phyloP scores from a whole-genome alignment of 2,113 vertebrate species.

The Catharus fuscescens region DNA sequence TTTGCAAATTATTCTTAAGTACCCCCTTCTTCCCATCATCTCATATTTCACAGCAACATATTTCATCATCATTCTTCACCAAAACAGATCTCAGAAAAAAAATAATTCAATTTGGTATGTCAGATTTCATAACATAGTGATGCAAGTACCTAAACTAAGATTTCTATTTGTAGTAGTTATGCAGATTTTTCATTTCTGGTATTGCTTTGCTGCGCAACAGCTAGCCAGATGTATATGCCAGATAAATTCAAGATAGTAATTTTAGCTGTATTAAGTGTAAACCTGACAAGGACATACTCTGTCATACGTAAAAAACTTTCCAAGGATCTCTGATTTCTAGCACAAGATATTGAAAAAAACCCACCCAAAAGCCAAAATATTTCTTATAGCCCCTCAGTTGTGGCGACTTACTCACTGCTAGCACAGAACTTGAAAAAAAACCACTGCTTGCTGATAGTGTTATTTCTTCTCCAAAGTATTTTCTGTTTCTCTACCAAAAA shows the following conservation, averaged over 20 bases:
- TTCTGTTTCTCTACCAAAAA: not conserved
- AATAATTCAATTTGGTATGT: not conserved
- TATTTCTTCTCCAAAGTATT: not conserved
- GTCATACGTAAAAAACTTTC: not conserved
- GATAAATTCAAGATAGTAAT: slow-evolving; percentile 1
- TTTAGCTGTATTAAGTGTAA: not conserved
- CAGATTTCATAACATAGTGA: not conserved
- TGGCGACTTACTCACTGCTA: not conserved
- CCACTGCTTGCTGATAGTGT: not conserved
- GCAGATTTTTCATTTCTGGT: not conserved
- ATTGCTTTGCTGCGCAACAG: not conserved
- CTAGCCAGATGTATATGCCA: not conserved
- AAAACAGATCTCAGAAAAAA: not conserved
- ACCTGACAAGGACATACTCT: not conserved
- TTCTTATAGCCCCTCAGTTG: not conserved
- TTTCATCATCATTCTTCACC: not conserved
- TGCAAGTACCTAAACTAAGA: not conserved
- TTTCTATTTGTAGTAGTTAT: not conserved
- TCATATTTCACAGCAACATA: not conserved
- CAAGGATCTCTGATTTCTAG: not conserved
- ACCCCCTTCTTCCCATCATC: not conserved
- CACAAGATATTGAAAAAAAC: not conserved
- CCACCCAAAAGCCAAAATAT: not conserved
- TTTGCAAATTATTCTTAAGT: not conserved
- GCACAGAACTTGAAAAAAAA: not conserved